A percentile compares a stretch with the other conserved stretches of the same genome.
phyloP scores from a whole-genome alignment of 1,140 invertebrate genomes.

The Tetragnatha versicolor region DNA sequence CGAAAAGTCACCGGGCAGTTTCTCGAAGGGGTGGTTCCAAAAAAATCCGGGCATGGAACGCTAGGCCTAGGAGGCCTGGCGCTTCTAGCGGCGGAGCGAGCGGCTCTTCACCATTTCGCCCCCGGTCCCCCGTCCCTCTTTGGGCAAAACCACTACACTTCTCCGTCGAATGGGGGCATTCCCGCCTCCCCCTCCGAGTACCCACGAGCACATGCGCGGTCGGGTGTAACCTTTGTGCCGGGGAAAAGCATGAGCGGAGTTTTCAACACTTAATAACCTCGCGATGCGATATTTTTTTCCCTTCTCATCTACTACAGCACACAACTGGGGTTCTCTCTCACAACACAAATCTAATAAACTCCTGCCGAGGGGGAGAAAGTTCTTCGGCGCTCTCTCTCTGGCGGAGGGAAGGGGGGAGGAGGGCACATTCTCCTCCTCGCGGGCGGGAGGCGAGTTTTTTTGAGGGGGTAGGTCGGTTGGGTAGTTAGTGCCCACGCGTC shows the following conservation, averaged over 20 bases:
- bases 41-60: slow-evolving; percentile 23
- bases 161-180: slow-evolving; percentile 54
- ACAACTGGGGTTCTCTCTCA: background rate
- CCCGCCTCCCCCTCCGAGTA: slow-evolving; percentile 4
- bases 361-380: background rate
- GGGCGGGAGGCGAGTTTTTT: too few species aligned
- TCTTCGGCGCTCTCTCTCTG: too few species aligned
- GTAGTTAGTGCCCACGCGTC: too few species aligned
- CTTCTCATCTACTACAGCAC: background rate
- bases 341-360: slow-evolving; percentile 49
- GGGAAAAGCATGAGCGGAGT: slow-evolving; percentile 44
- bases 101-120: slow-evolving; percentile 35
- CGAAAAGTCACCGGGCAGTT: background rate
- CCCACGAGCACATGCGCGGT: slow-evolving; percentile 54
- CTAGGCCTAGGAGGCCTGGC: slow-evolving; percentile 43
- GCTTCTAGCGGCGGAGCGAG: slow-evolving; percentile 10
- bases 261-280: slow-evolving; percentile 46
- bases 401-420: too few species aligned
- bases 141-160: slow-evolving; percentile 54
- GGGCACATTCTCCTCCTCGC: too few species aligned
- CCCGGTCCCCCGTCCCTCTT: slow-evolving; percentile 46
- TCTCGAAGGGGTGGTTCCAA: background rate
- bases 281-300: slow-evolving; percentile 16
- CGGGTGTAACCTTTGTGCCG: slow-evolving; percentile 54
- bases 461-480: too few species aligned